Evolutionary conservation across 2,888 invertebrate genomes (phyloP).

Genomic region (Eristalis tenax): DNA sequence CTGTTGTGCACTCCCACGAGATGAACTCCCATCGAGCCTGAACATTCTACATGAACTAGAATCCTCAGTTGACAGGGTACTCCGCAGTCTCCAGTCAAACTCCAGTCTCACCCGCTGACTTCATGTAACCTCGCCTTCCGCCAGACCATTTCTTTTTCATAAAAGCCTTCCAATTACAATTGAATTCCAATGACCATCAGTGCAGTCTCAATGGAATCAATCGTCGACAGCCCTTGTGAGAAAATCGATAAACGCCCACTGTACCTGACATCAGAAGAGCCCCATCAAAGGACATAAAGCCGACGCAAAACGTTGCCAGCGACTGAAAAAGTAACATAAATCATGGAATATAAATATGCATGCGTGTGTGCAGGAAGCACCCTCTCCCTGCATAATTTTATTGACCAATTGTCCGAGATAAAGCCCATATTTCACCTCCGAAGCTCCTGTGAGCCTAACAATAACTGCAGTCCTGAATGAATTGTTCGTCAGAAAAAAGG

Average conservation of each 20-base stretch:
- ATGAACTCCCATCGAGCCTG: too few species aligned
- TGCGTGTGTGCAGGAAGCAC: slow-evolving; percentile 30
- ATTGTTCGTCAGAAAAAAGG: slow-evolving; percentile 45
- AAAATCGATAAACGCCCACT: background rate
- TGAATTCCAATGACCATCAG: background rate
- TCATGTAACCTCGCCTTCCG: too few species aligned
- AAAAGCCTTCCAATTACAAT: too few species aligned
- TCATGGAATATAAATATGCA: slow-evolving; percentile 30
- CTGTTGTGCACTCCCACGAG: too few species aligned
- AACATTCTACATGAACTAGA: too few species aligned
- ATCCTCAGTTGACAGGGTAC: too few species aligned
- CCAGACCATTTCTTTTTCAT: too few species aligned
- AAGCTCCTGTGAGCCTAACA: slow-evolving; percentile 67
- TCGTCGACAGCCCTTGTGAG: background rate
- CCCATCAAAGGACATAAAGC: background rate
- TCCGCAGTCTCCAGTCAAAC: too few species aligned
- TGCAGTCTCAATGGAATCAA: background rate
- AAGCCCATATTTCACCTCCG: slow-evolving; percentile 70
- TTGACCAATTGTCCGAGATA: slow-evolving; percentile 71
- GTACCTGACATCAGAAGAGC: background rate
- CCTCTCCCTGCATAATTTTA: slow-evolving; percentile 60
- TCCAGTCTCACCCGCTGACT: too few species aligned
- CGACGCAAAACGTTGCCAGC: background rate
- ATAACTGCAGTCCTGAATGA: slow-evolving; percentile 65
- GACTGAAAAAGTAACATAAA: slow-evolving; percentile 37